phyloP scores from a whole-genome alignment of 1,140 invertebrate genomes.

The Charaxes varanes region DNA sequence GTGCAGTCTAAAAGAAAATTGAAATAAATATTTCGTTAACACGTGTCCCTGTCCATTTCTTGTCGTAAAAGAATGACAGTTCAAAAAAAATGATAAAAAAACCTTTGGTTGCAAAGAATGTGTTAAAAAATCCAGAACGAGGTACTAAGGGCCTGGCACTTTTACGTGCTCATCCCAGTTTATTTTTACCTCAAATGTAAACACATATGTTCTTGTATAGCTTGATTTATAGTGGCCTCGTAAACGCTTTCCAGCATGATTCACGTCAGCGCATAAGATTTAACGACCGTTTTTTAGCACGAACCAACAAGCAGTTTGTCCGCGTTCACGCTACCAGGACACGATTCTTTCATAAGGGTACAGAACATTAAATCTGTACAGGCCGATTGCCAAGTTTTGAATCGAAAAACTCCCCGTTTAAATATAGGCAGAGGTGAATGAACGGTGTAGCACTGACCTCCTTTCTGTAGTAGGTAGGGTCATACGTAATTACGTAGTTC shows the following conservation, averaged over 20 bases:
- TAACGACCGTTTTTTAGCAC: constrained; percentile 23
- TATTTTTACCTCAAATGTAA: constrained; percentile 58
- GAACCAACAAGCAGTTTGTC: constrained; percentile 6
- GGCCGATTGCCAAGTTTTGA: constrained; percentile 53
- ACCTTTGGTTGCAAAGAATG: too few relatives aligned
- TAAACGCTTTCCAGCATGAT: constrained; percentile 44
- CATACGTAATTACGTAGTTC: too few relatives aligned
- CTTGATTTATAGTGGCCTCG: constrained; percentile 46
- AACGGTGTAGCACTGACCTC: constrained; percentile 77
- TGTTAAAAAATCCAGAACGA: neutral
- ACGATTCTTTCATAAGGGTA: constrained; percentile 9
- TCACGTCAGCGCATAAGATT: constrained; percentile 33
- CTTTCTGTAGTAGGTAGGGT: too few relatives aligned
- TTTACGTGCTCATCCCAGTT: constrained; percentile 15
- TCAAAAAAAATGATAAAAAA: too few relatives aligned
- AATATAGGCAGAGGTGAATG: constrained; percentile 56
- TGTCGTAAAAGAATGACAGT: too few relatives aligned
- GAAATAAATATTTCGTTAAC: too few relatives aligned
- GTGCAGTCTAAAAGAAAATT: too few relatives aligned
- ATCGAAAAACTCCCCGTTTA: constrained; percentile 51
- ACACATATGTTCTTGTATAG: constrained; percentile 37
- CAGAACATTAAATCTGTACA: constrained; percentile 14
- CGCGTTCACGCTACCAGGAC: too few relatives aligned
- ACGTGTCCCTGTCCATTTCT: too few relatives aligned
- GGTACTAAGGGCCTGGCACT: constrained; percentile 1